Evolutionary conservation across 2,113 vertebrate species (phyloP).

Genomic region (Campylorhamphus procurvoides): DNA sequence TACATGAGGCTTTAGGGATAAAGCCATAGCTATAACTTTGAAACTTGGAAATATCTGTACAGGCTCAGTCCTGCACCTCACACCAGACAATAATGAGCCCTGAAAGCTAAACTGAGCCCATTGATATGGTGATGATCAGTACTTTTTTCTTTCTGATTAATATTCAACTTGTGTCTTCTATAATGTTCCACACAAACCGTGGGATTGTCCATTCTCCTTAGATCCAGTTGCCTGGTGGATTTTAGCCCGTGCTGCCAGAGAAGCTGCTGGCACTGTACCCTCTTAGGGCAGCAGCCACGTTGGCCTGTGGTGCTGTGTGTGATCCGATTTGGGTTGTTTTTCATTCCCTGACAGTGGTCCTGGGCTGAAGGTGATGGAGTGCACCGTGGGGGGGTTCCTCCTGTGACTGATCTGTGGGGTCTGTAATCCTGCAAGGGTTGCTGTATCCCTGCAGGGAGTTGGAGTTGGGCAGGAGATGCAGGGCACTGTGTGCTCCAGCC

Average conservation of each 20-base stretch:
- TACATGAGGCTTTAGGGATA: not conserved
- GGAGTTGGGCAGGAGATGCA: not conserved
- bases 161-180: slow-evolving; percentile 65
- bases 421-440: not conserved
- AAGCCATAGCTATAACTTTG: slow-evolving; percentile 6
- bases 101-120: slow-evolving; percentile 64
- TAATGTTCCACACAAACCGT: slow-evolving; percentile 45
- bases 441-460: not conserved
- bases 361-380: not conserved
- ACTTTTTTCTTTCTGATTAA: slow-evolving; percentile 65
- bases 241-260: slow-evolving; percentile 25
- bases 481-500: not conserved
- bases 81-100: slow-evolving; percentile 29
- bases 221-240: slow-evolving; percentile 30
- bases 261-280: not conserved
- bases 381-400: not conserved
- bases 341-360: not conserved
- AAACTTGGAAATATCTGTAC: slow-evolving; percentile 4
- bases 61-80: slow-evolving; percentile 8
- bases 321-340: not conserved
- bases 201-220: slow-evolving; percentile 53
- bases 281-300: not conserved
- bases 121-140: slow-evolving; percentile 69
- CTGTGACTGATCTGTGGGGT: not conserved
- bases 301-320: not conserved